Base-by-base conservation (phyloP, 1,140 invertebrate genomes). In the Cecropterus lyciades region DNA sequence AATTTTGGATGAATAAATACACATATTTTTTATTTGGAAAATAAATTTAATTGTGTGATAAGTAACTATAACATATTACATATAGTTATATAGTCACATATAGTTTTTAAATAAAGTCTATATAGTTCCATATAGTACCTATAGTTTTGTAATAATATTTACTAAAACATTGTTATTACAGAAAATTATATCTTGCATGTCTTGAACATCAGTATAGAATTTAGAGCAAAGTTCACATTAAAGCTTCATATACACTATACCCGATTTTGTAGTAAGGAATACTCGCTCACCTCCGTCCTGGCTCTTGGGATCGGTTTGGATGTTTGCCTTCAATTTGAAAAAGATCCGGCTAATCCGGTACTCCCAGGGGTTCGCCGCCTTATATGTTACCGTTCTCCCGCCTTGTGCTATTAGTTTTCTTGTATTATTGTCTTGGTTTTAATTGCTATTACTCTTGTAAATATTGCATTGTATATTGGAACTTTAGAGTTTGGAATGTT, bases 241-340 rank as follows among this genome's bases (percentile, higher is more conserved):
- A 17, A 33, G 43, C 43, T 60, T 60, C 20, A 60, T 48, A 42
- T 42, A 27, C 46, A 59, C 20, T n/a, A 20, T 48, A 60, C 15
- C 46, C 43, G 43, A 60, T 48, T 27, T 60, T 13, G 27, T 17
- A 60, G 43, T 37, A 60, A 59, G 20, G 56, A 48, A 48, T 60
- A 60, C 15, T 46, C 56, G 56, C 56, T 60, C 56, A 60, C 56
- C 56, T 60, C 43, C 33, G 43, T 15, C 56, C 27, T 37, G 56
- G 27, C 56, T 60, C 56, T 48, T 43, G 43, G 56, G 56, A 60
- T 60, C 56, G 56, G 43, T 45, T 60, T 27, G 56, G 57, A 60
- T 60, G 57, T 60, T 60, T 60, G 57, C 57, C 57, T 45, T 49
- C 57, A 60, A 60, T 60, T 60, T 60, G 57, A 60, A 60, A 60